These are phyloP conservation scores for Heliornis fulica DNA, from an alignment of 2,113 vertebrate species.

Conservation along the genomic window DNA sequence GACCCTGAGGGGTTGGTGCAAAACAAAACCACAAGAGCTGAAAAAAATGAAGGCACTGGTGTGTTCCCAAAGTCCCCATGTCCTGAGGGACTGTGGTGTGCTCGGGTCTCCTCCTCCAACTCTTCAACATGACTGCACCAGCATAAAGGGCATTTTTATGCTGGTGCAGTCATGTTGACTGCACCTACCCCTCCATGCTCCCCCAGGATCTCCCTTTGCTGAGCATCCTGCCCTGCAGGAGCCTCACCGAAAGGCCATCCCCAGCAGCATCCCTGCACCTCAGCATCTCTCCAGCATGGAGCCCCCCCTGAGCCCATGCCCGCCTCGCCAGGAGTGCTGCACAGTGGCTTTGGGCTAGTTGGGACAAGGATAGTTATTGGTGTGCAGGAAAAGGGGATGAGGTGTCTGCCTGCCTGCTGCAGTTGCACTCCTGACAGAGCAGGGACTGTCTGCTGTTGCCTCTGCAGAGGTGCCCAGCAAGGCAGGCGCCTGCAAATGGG, in stretches of 20 bases:
- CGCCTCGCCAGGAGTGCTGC: not conserved
- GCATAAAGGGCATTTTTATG: not conserved
- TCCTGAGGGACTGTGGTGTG: fast-evolving
- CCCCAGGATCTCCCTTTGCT: not conserved
- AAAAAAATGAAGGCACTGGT: not conserved
- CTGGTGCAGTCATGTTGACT: no score
- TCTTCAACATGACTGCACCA: not conserved
- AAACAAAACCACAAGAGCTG: not conserved
- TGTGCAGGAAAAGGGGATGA: not conserved
- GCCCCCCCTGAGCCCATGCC: not conserved
- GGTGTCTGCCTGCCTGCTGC: not conserved
- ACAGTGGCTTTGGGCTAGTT: not conserved
- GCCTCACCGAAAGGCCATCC: not conserved
- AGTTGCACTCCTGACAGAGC: not conserved
- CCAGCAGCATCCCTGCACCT: not conserved
- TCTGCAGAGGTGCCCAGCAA: not conserved
- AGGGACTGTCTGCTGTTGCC: not conserved
- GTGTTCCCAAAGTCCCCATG: not conserved
- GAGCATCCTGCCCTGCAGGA: not conserved
- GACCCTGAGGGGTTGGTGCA: not conserved
- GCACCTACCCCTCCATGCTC: not conserved
- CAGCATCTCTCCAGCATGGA: not conserved
- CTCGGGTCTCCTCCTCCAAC: not conserved
- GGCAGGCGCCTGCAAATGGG: not conserved
- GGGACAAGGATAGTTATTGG: fast-evolving